Conservation (phyloP, 92 coral and sea anemone genomes). For the Heliopora coerulea region DNA sequence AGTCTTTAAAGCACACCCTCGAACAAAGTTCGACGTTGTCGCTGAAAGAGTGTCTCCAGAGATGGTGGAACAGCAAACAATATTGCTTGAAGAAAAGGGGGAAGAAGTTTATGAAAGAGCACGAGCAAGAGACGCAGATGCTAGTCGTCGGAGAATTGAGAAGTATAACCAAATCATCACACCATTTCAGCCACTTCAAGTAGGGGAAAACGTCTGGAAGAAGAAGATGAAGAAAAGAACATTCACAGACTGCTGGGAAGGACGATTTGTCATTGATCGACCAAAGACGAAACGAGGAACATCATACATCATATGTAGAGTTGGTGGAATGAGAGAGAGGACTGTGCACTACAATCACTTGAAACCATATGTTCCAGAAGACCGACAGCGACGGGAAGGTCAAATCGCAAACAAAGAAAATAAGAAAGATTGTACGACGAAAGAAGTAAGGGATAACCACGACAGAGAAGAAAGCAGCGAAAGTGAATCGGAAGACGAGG, state of each 20-base stretch:
- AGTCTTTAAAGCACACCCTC: neutral
- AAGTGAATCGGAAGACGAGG: neutral
- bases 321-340: neutral
- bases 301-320: neutral
- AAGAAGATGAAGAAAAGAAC: neutral
- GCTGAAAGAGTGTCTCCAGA: slow-evolving; percentile 1
- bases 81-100: neutral
- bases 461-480: neutral
- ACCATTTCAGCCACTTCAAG: neutral
- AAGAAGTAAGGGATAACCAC: neutral
- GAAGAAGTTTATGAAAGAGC: slow-evolving; percentile 4
- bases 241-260: slow-evolving; percentile 1
- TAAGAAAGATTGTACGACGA: neutral
- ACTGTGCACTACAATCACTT: neutral
- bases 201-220: neutral
- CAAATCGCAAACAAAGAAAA: neutral
- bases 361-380: neutral
- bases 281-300: neutral
- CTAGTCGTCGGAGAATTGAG: neutral
- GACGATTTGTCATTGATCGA: neutral
- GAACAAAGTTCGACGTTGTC: neutral
- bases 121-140: neutral
- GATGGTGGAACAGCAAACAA: neutral
- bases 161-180: neutral
- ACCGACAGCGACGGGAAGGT: neutral